These are phyloP conservation scores for Umimayanthus kanabou DNA, from an alignment of 92 coral and sea anemone genomes.

Conservation along the genomic window DNA sequence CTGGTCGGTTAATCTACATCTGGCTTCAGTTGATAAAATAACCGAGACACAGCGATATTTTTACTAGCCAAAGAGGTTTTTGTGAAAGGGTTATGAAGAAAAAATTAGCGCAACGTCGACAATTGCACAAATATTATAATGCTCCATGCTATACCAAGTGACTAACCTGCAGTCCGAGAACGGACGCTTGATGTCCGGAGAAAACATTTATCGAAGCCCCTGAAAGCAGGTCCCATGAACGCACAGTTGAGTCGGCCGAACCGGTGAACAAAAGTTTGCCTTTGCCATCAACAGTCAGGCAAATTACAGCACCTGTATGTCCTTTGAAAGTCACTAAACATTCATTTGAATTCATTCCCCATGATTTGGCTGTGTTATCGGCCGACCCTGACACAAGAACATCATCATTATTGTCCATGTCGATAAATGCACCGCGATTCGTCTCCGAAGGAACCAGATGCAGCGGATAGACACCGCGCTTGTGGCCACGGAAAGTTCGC, in stretches of 20 bases:
- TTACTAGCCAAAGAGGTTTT: constrained; percentile 10
- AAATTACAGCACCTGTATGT: constrained; percentile 78
- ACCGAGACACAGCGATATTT: neutral
- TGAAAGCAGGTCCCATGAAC: constrained; percentile 92
- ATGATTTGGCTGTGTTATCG: constrained; percentile 90
- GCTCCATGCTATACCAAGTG: neutral
- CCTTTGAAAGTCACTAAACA: constrained; percentile 84
- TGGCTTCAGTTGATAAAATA: neutral
- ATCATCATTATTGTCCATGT: constrained; percentile 91
- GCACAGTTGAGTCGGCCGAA: constrained; percentile 80
- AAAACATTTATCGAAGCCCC: constrained; percentile 76
- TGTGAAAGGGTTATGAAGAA: neutral
- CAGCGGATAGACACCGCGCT: constrained; percentile 73
- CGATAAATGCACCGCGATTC: constrained; percentile 78
- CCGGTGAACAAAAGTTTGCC: constrained; percentile 93
- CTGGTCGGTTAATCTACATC: neutral
- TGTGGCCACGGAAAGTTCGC: constrained; percentile 87
- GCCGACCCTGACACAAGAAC: constrained; percentile 88
- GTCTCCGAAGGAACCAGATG: constrained; percentile 84
- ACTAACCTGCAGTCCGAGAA: constrained; percentile 85
- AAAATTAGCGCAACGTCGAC: neutral
- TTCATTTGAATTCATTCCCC: constrained; percentile 97
- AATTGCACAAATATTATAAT: neutral
- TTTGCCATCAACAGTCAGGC: constrained; percentile 88
- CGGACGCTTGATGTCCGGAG: constrained; percentile 79